Evolutionary conservation across 2,888 invertebrate species (phyloP).

Genomic region (Embidobia sp.): DNA sequence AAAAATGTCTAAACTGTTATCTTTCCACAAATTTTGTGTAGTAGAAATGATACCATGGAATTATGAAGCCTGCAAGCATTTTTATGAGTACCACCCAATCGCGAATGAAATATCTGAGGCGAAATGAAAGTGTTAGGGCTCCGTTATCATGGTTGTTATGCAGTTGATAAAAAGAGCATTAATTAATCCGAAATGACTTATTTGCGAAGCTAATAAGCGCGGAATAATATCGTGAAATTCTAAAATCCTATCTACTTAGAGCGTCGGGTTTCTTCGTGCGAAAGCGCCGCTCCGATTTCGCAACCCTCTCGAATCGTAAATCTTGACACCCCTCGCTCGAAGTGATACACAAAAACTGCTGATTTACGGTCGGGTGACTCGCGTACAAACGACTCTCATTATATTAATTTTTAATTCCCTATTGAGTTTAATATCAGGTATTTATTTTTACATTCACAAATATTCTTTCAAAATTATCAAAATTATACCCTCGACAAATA

Average conservation of each 20-base stretch:
- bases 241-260: slow-evolving; percentile 27
- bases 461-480: no score
- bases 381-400: slow-evolving; percentile 47
- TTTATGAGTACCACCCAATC: no score
- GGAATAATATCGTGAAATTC: slow-evolving; percentile 21
- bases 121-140: no score
- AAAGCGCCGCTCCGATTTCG: slow-evolving; percentile 35
- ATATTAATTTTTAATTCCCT: slow-evolving; percentile 43
- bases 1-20: no score
- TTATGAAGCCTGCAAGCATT: no score
- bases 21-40: no score
- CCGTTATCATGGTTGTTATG: neutral
- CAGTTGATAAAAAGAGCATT: slow-evolving; percentile 8
- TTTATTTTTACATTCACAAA: no score
- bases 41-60: no score
- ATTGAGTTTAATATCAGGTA: no score
- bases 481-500: no score
- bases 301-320: slow-evolving; percentile 52
- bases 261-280: slow-evolving; percentile 41
- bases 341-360: slow-evolving; percentile 47
- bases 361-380: slow-evolving; percentile 47
- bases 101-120: no score
- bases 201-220: slow-evolving; percentile 28
- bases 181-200: slow-evolving; percentile 26
- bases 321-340: slow-evolving; percentile 47